These are phyloP conservation scores for Cheilosia urbana DNA, from an alignment of 2,888 invertebrate genomes.

Conservation along the genomic window DNA sequence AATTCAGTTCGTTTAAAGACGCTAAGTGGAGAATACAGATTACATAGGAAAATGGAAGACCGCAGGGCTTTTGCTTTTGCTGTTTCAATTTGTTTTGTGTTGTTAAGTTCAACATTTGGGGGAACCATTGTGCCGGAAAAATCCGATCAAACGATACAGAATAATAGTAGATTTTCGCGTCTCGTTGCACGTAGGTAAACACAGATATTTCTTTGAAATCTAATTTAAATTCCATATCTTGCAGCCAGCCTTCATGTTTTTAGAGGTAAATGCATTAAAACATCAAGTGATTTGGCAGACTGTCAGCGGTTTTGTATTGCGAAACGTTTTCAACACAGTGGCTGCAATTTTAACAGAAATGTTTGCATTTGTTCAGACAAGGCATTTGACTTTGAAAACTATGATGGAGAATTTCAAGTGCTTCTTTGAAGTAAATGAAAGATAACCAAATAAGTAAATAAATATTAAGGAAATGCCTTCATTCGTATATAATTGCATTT, in stretches of 20 bases:
- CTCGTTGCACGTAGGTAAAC: slow-evolving; percentile 33
- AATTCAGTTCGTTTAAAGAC: slow-evolving; percentile 30
- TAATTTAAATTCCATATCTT: background rate
- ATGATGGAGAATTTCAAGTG: slow-evolving; percentile 20
- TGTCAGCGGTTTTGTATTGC: slow-evolving; percentile 41
- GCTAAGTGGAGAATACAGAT: background rate
- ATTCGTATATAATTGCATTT: background rate
- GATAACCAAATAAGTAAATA: background rate
- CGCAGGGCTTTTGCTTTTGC: slow-evolving; percentile 4
- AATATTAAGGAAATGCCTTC: background rate
- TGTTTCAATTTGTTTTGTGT: slow-evolving; percentile 29
- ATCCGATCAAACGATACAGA: background rate
- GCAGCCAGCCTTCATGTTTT: slow-evolving; percentile 42
- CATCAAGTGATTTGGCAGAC: slow-evolving; percentile 13
- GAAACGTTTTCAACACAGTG: slow-evolving; percentile 17
- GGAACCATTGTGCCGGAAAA: background rate
- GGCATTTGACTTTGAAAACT: slow-evolving; percentile 35
- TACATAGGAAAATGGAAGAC: slow-evolving; percentile 9
- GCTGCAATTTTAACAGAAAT: slow-evolving; percentile 35
- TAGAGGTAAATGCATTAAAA: slow-evolving; percentile 1
- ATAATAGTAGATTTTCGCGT: slow-evolving; percentile 21
- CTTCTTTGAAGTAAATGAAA: background rate
- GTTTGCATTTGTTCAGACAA: slow-evolving; percentile 52
- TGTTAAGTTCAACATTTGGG: slow-evolving; percentile 15
- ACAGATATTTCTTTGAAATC: background rate